Evolutionary conservation across 64 coral and sea anemone genomes (phyloP).

Genomic region (Porites lutea): DNA sequence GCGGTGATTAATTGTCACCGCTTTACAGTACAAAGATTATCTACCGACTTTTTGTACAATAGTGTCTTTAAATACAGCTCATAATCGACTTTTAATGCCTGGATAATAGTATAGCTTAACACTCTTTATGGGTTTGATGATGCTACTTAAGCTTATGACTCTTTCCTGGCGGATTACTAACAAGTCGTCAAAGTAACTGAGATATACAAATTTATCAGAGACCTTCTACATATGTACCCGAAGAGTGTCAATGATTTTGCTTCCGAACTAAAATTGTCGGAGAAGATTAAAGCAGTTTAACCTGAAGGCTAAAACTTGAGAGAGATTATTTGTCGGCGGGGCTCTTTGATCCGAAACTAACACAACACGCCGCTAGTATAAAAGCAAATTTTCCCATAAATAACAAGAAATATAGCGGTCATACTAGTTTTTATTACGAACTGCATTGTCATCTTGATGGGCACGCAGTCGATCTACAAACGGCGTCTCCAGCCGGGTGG

Average conservation of each 20-base stretch:
- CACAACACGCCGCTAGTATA: too few species aligned
- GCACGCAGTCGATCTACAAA: too few species aligned
- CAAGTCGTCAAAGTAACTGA: too few species aligned
- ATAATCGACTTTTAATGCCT: neutral
- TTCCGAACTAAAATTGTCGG: neutral
- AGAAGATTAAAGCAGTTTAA: neutral
- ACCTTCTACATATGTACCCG: too few species aligned
- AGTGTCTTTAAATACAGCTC: neutral
- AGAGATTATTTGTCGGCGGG: neutral
- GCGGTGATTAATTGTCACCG: neutral
- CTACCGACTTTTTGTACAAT: slow-evolving; percentile 25
- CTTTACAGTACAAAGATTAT: slow-evolving; percentile 3
- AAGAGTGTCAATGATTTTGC: neutral
- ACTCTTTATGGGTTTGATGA: neutral
- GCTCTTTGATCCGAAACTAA: neutral
- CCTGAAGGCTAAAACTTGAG: neutral
- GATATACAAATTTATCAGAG: too few species aligned
- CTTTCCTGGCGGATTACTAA: neutral
- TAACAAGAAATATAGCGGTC: too few species aligned
- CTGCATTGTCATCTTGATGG: too few species aligned
- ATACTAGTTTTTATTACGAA: too few species aligned
- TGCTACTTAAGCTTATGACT: neutral
- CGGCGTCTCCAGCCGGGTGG: neutral
- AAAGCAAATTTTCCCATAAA: too few species aligned
- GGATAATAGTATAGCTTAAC: neutral